Conservation (phyloP, 1,140 invertebrate genomes). For the Uloborus diversus region DNA sequence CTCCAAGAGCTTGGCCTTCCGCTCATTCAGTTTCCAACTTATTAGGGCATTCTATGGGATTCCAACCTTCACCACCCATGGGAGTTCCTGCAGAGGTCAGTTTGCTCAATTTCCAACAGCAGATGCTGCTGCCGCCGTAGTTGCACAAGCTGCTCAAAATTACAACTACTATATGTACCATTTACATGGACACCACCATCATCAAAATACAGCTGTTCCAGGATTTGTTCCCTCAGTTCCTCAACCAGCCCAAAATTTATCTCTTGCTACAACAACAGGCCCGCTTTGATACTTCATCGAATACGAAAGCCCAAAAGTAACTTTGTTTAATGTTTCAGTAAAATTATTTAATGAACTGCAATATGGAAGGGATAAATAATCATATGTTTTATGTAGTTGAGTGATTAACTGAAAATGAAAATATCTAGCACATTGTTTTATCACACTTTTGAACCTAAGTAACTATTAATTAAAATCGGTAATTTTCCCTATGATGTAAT, state of each 20-base stretch:
- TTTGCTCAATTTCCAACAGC: constrained; percentile 25
- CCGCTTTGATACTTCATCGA: neutral
- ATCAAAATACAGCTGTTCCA: neutral
- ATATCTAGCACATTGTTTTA: too few relatives aligned
- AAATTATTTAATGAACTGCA: neutral
- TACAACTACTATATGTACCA: constrained; percentile 78
- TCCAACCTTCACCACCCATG: constrained; percentile 4
- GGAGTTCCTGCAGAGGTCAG: neutral
- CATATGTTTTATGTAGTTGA: too few relatives aligned
- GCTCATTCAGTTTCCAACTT: constrained; percentile 79
- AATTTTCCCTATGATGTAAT: too few relatives aligned
- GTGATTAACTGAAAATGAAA: too few relatives aligned
- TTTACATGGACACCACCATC: constrained; percentile 53
- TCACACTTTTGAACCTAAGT: too few relatives aligned
- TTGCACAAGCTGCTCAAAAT: constrained; percentile 67
- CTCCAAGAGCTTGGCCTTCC: constrained; percentile 67
- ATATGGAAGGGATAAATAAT: neutral
- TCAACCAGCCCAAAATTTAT: constrained; percentile 12
- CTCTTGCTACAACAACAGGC: neutral
- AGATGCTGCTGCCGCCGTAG: constrained; percentile 45
- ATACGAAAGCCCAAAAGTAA: neutral
- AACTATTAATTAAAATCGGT: too few relatives aligned
- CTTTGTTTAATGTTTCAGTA: neutral
- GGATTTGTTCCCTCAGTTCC: constrained; percentile 4
- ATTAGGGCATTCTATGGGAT: constrained; percentile 66